Percentiles rank a stretch among this genome's conserved stretches.
phyloP scores from a whole-genome alignment of 2,888 invertebrate species.

The Zhengitettix transpicula region DNA sequence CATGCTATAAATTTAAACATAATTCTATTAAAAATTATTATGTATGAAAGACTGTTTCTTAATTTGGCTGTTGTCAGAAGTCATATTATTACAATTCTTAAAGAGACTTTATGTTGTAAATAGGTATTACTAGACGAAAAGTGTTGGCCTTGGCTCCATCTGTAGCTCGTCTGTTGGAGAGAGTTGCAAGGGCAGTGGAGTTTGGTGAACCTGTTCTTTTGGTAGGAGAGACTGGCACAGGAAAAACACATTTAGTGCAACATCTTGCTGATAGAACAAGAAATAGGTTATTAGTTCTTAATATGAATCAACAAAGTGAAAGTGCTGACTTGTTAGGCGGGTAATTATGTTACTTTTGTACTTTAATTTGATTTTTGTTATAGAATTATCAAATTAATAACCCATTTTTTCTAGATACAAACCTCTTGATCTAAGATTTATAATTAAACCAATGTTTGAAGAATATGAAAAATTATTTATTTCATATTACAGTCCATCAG shows the following conservation, averaged over 20 bases:
- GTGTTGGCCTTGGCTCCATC: conserved; percentile 67
- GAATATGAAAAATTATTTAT: conserved; percentile 71
- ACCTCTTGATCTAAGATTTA: conserved; percentile 77
- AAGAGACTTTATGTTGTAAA: no score
- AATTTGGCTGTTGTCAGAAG: not conserved
- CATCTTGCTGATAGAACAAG: conserved; percentile 72
- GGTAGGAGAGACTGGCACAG: conserved; percentile 97
- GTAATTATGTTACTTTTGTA: conserved; percentile 21
- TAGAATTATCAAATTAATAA: not conserved
- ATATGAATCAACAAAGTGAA: conserved; percentile 98
- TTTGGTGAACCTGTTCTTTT: conserved; percentile 80
- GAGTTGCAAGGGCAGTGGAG: conserved; percentile 67
- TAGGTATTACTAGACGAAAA: conserved; percentile 22
- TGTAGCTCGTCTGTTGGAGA: conserved; percentile 68
- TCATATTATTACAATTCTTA: no score
- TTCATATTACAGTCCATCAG: conserved; percentile 40
- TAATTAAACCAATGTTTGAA: conserved; percentile 62
- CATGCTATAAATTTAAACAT: no score
- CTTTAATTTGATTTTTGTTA: not conserved
- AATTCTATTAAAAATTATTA: no score
- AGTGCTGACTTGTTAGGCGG: conserved; percentile 92
- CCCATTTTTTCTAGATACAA: conserved; percentile 41
- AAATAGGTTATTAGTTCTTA: conserved; percentile 79
- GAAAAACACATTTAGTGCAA: conserved; percentile 91
- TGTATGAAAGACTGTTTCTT: not conserved